Percentiles rank a stretch among this genome's conserved stretches.
These are phyloP conservation scores for Athalia rosae DNA, from an alignment of 2,888 invertebrate genomes.

Conservation along the genomic window DNA sequence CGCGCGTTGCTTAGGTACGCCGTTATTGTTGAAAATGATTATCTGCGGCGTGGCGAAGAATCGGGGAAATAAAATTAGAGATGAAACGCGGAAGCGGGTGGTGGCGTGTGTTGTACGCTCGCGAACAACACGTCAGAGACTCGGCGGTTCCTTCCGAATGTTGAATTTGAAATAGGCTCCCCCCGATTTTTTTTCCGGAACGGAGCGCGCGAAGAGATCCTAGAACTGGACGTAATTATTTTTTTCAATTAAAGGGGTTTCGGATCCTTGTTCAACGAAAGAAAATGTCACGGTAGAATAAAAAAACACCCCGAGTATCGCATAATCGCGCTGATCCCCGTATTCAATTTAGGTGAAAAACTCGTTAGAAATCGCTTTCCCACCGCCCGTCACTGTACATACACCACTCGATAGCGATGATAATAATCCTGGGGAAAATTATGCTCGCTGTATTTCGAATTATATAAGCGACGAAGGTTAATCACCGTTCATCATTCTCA, in stretches of 20 bases:
- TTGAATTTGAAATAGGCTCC: too few relatives aligned
- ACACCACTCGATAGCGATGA: neutral
- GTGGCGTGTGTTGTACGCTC: too few relatives aligned
- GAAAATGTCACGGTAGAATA: neutral
- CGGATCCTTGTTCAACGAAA: neutral
- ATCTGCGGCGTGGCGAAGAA: too few relatives aligned
- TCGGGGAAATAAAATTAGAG: too few relatives aligned
- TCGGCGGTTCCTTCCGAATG: too few relatives aligned
- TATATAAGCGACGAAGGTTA: neutral
- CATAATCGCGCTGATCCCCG: conserved; percentile 4
- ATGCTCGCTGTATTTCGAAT: too few relatives aligned
- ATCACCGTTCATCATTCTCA: conserved; percentile 9
- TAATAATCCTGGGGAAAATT: neutral
- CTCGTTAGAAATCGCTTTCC: neutral
- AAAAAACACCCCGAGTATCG: neutral
- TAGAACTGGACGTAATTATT: neutral
- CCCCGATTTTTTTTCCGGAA: too few relatives aligned
- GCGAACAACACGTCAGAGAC: too few relatives aligned
- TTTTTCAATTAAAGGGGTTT: conserved; percentile 10
- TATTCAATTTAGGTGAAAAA: conserved; percentile 14
- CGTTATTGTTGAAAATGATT: too few relatives aligned
- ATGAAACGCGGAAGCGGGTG: too few relatives aligned
- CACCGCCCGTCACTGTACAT: neutral
- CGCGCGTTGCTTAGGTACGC: too few relatives aligned
- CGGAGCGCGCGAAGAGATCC: too few relatives aligned